These are phyloP conservation scores for Halcyon smyrnensis DNA, from an alignment of 2,797 vertebrate genomes.

Conservation along the genomic window DNA sequence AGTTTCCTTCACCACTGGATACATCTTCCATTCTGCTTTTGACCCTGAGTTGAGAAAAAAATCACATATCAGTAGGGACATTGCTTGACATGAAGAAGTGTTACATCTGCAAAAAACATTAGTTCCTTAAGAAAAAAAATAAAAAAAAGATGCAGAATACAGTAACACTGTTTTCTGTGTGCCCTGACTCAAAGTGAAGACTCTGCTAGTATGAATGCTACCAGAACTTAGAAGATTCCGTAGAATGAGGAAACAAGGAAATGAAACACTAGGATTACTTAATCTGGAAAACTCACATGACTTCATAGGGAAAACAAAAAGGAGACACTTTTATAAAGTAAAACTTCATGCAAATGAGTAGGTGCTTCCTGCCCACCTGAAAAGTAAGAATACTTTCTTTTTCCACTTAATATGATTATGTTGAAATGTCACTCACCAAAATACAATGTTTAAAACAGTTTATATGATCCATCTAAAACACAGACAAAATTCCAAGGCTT, in stretches of 20 bases:
- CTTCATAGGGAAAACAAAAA: not conserved
- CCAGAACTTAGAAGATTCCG: too few relatives aligned
- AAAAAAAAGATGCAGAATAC: not conserved
- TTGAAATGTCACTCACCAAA: not conserved
- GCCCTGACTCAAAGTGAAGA: not conserved
- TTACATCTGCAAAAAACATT: not conserved
- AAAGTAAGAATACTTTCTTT: not conserved
- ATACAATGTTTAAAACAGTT: not conserved
- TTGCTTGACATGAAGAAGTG: not conserved
- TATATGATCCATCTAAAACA: not conserved
- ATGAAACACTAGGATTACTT: not conserved
- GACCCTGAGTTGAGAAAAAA: not conserved
- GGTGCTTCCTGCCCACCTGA: not conserved
- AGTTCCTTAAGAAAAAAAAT: not conserved
- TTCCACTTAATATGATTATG: not conserved
- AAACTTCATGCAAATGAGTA: not conserved
- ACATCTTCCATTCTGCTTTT: not conserved
- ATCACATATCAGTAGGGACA: not conserved
- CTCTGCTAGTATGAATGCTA: not conserved
- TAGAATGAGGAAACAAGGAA: not conserved
- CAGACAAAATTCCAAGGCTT: not conserved
- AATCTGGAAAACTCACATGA: accelerated
- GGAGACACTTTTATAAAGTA: not conserved
- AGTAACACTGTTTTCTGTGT: not conserved
- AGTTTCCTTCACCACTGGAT: not conserved